Evolutionary conservation across 30 jellyfish, hydroid and myxozoan genomes (phyloP).

Genomic region (Aurelia aurita): DNA sequence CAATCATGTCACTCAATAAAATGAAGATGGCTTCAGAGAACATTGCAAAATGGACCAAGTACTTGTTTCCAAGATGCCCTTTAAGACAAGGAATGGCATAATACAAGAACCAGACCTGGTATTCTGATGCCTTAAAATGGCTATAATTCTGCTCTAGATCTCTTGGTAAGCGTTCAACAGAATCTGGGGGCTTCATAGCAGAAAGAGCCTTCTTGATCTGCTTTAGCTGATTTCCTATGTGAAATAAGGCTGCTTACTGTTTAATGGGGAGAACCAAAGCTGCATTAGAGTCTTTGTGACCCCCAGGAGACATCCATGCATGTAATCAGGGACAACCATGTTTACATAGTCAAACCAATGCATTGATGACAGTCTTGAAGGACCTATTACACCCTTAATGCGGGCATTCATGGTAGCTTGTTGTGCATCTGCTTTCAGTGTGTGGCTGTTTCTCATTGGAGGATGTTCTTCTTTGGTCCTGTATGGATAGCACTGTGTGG

Average conservation of each 20-base stretch:
- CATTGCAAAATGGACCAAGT: too few relatives aligned
- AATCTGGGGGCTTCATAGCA: too few relatives aligned
- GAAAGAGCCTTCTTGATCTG: too few relatives aligned
- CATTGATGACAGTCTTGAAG: not conserved
- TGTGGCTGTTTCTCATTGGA: not conserved
- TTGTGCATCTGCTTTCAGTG: not conserved
- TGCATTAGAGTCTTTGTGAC: not conserved
- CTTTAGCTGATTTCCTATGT: too few relatives aligned
- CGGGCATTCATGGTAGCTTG: not conserved
- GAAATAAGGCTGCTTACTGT: not conserved
- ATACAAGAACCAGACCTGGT: too few relatives aligned
- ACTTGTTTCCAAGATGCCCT: too few relatives aligned
- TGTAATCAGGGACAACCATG: not conserved
- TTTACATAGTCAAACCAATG: not conserved
- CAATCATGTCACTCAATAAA: too few relatives aligned
- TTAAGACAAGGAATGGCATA: too few relatives aligned
- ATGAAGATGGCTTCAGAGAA: too few relatives aligned
- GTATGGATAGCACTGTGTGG: not conserved
- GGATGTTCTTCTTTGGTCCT: not conserved
- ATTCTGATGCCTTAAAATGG: too few relatives aligned
- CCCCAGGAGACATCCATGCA: not conserved
- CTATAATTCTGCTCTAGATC: too few relatives aligned
- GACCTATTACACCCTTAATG: not conserved
- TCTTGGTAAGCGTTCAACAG: too few relatives aligned
- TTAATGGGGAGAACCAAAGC: not conserved